These are phyloP conservation scores for Stegodyphus mimosarum DNA, from an alignment of 1,140 invertebrate genomes.

Conservation along the genomic window DNA sequence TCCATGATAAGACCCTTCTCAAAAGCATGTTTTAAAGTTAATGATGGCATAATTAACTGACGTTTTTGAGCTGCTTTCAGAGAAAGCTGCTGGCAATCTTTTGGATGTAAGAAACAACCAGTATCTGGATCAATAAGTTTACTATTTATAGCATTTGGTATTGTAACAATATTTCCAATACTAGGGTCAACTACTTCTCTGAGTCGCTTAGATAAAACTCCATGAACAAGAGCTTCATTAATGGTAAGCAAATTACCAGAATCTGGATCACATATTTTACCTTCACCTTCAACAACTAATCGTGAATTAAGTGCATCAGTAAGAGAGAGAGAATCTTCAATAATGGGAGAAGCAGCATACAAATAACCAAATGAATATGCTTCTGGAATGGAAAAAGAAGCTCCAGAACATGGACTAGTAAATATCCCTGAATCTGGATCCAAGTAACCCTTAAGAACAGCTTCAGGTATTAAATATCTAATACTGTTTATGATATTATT, in stretches of 20 bases:
- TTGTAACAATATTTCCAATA: slow-evolving; percentile 81
- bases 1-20: slow-evolving; percentile 85
- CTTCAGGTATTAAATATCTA: slow-evolving; percentile 78
- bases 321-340: slow-evolving; percentile 71
- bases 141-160: slow-evolving; percentile 81
- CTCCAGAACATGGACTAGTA: slow-evolving; percentile 75
- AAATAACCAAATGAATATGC: slow-evolving; percentile 65
- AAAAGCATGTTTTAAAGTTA: slow-evolving; percentile 87
- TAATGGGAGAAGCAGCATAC: slow-evolving; percentile 31
- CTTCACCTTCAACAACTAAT: slow-evolving; percentile 79
- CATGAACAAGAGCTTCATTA: slow-evolving; percentile 81
- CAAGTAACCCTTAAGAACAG: slow-evolving; percentile 78
- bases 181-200: slow-evolving; percentile 85
- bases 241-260: slow-evolving; percentile 83
- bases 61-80: slow-evolving; percentile 83
- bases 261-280: slow-evolving; percentile 84
- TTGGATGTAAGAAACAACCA: slow-evolving; percentile 81
- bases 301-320: slow-evolving; percentile 84
- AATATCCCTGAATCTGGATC: slow-evolving; percentile 80
- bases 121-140: slow-evolving; percentile 82
- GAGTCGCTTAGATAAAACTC: slow-evolving; percentile 79
- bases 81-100: slow-evolving; percentile 79
- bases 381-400: slow-evolving; percentile 69
- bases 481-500: slow-evolving; percentile 52
- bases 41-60: slow-evolving; percentile 85